Evolutionary conservation across 2,113 vertebrate genomes (phyloP).

Genomic region (Sardina pilchardus): DNA sequence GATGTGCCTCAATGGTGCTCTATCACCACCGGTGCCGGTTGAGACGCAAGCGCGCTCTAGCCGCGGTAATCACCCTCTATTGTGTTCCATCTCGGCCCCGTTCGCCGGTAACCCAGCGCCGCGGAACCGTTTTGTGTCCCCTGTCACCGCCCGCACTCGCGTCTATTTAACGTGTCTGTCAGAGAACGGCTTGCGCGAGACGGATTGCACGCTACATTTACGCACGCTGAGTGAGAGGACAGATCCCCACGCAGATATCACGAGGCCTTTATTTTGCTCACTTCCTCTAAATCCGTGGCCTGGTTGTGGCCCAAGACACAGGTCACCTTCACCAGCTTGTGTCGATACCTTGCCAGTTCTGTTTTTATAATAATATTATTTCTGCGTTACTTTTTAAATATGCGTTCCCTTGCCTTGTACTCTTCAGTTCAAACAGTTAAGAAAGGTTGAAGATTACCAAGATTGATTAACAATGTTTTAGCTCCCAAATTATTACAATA

Average conservation of each 20-base stretch:
- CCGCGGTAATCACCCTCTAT: slow-evolving; percentile 38
- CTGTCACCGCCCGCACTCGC: slow-evolving; percentile 23
- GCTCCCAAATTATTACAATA: neutral
- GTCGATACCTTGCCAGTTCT: neutral
- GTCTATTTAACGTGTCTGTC: slow-evolving; percentile 37
- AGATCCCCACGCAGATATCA: slow-evolving; percentile 11
- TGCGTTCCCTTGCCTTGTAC: no score
- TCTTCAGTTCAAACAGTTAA: neutral
- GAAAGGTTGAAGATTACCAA: neutral
- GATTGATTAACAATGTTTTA: neutral
- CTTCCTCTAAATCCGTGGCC: neutral
- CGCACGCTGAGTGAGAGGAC: slow-evolving; percentile 26
- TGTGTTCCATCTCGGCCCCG: slow-evolving; percentile 22
- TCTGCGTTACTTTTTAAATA: neutral
- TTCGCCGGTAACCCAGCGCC: slow-evolving; percentile 21
- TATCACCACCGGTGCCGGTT: slow-evolving; percentile 18
- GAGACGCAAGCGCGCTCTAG: neutral
- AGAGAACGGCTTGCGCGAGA: slow-evolving; percentile 29
- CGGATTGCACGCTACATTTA: slow-evolving; percentile 14
- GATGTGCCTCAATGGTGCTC: slow-evolving; percentile 27
- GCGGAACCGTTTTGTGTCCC: slow-evolving; percentile 29
- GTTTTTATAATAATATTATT: neutral
- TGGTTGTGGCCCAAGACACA: slow-evolving; percentile 5
- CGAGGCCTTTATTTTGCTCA: neutral
- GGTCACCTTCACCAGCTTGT: neutral